phyloP scores from a whole-genome alignment of 2,888 invertebrate species.

The Eristalis arbustorum region DNA sequence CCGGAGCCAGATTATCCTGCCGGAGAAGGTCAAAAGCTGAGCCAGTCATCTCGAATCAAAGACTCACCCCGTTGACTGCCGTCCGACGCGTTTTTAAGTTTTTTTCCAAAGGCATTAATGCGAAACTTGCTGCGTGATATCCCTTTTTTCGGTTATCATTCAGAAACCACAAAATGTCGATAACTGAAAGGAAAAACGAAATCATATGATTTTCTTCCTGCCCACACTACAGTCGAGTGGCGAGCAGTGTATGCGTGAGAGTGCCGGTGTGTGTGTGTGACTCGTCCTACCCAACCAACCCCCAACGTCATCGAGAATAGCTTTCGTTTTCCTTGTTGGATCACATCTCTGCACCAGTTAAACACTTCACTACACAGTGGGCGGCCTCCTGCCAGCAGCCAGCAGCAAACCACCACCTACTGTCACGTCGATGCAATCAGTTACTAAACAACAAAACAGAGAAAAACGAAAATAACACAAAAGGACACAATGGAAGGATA shows the following conservation, averaged over 20 bases:
- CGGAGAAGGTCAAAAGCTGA: not conserved
- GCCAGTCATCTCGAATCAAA: not conserved
- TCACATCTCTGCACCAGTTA: slow-evolving; percentile 69
- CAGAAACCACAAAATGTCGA: slow-evolving; percentile 36
- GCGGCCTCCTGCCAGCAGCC: slow-evolving; percentile 17
- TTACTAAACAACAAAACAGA: slow-evolving; percentile 67
- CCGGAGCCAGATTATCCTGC: not conserved
- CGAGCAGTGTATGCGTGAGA: not conserved
- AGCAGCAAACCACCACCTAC: not conserved
- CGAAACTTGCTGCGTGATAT: not conserved
- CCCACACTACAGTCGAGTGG: slow-evolving; percentile 18
- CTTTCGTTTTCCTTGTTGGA: slow-evolving; percentile 64
- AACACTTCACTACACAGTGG: slow-evolving; percentile 59
- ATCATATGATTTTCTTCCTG: slow-evolving; percentile 54
- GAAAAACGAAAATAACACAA: slow-evolving; percentile 63
- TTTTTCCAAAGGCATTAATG: not conserved
- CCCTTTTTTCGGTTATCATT: slow-evolving; percentile 4
- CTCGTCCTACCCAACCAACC: not conserved
- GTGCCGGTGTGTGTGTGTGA: not conserved
- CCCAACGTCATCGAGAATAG: slow-evolving; percentile 51
- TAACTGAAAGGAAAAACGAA: slow-evolving; percentile 40
- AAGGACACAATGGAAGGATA: slow-evolving; percentile 67
- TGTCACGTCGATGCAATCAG: slow-evolving; percentile 61
- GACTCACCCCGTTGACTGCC: not conserved
- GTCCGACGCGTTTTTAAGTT: not conserved